phyloP scores from a whole-genome alignment of 1,140 invertebrate species.

The Musca domestica region DNA sequence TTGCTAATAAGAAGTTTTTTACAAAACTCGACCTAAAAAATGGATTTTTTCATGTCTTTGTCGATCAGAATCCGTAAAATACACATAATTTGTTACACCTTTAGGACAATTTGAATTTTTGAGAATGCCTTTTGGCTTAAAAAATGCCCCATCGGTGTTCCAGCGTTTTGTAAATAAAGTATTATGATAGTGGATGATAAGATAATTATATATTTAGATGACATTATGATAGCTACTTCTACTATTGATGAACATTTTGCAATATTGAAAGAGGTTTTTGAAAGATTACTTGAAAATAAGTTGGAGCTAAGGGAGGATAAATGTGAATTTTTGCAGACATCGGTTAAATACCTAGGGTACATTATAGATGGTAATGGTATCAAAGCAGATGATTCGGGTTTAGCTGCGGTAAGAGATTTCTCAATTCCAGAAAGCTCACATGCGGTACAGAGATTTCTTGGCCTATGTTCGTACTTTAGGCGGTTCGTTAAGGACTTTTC shows the following conservation, averaged over 20 bases:
- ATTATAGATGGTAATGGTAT: constrained; percentile 32
- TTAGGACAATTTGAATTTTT: constrained; percentile 37
- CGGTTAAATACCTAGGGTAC: constrained; percentile 47
- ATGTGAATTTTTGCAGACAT: constrained; percentile 35
- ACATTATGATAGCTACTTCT: constrained; percentile 20
- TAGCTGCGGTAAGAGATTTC: constrained; percentile 1
- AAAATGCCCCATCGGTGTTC: too few species aligned
- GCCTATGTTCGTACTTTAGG: constrained; percentile 20
- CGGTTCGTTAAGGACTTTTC: constrained; percentile 21
- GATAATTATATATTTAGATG: constrained; percentile 27
- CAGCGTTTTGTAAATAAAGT: constrained; percentile 41
- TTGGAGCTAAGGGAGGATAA: constrained; percentile 51
- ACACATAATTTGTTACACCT: constrained; percentile 43
- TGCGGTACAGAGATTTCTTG: background rate
- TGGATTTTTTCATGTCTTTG: constrained; percentile 46
- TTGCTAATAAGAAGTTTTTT: constrained; percentile 33
- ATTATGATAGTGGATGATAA: constrained; percentile 23
- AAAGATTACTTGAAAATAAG: constrained; percentile 37
- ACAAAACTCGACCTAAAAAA: constrained; percentile 50
- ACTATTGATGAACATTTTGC: constrained; percentile 14
- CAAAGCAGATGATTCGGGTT: constrained; percentile 28
- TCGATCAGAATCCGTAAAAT: constrained; percentile 31
- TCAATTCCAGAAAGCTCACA: constrained; percentile 4
- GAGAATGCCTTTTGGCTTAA: too few species aligned
- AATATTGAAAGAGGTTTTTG: constrained; percentile 34